Conservation (phyloP, 35 echinoderm and acorn worm genomes). For the Lytechinus variegatus region DNA sequence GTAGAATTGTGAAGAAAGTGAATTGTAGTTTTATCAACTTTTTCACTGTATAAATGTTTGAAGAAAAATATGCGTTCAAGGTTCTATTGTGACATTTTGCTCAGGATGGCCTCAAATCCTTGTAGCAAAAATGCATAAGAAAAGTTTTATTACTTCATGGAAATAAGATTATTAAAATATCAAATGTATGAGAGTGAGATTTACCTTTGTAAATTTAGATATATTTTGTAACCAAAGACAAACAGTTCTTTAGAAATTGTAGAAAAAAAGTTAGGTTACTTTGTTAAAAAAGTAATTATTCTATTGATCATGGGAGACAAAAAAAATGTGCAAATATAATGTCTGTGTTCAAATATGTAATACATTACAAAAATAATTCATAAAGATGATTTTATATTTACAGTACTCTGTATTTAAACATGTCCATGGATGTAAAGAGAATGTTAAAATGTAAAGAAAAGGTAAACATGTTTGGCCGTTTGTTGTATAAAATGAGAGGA, state of each 20-base stretch:
- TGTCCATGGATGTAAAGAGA: neutral
- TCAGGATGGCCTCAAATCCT: neutral
- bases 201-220: neutral
- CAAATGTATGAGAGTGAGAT: neutral
- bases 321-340: neutral
- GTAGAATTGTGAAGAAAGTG: neutral
- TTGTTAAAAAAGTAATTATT: neutral
- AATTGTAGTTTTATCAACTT: neutral
- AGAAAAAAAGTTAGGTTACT: neutral
- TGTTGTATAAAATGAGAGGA: slow-evolving; percentile 25
- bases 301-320: neutral
- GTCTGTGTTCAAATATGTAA: neutral
- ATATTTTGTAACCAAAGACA: slow-evolving; percentile 20
- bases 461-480: neutral
- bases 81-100: neutral
- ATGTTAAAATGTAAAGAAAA: neutral
- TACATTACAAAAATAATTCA: neutral
- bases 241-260: neutral
- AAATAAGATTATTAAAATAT: neutral
- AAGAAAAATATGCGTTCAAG: neutral
- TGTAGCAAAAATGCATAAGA: neutral
- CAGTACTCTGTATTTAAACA: neutral
- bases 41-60: neutral
- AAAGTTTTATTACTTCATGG: neutral
- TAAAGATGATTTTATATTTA: slow-evolving; percentile 20